These are phyloP conservation scores for Melanchra persicariae DNA, from an alignment of 2,888 invertebrate genomes.

Conservation along the genomic window DNA sequence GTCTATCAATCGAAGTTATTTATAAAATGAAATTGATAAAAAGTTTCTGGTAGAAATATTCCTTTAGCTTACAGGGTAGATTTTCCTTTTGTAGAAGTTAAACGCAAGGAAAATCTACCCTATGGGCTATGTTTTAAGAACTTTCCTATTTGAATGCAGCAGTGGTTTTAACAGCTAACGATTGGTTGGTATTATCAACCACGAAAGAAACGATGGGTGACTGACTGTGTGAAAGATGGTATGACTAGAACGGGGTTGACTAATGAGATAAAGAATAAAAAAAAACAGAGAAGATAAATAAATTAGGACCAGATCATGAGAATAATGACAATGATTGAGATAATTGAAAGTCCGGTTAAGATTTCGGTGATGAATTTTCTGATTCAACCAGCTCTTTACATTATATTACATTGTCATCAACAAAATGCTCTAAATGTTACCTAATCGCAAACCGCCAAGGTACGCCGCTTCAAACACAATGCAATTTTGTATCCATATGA, in stretches of 20 bases:
- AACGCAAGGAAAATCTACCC: background rate
- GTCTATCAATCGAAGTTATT: conserved; percentile 8
- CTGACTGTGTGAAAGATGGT: too few relatives aligned
- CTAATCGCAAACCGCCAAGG: conserved; percentile 6
- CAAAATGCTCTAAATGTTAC: conserved; percentile 19
- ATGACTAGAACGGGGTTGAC: background rate
- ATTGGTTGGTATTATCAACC: background rate
- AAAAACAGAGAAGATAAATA: background rate
- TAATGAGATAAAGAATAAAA: background rate
- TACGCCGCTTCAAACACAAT: conserved; percentile 37
- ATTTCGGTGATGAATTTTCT: background rate
- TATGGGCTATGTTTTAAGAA: background rate
- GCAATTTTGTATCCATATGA: conserved; percentile 59
- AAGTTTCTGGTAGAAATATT: conserved; percentile 1
- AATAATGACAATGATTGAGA: background rate
- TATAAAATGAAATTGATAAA: conserved; percentile 5
- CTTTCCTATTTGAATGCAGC: background rate
- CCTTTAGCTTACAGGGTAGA: background rate
- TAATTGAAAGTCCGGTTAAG: background rate
- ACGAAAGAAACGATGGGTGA: background rate
- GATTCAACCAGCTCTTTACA: background rate
- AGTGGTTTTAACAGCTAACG: background rate
- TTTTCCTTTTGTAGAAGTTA: background rate
- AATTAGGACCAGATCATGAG: background rate
- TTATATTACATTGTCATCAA: background rate